Percentiles rank a stretch among this genome's conserved stretches.
phyloP scores from a whole-genome alignment of 2,797 vertebrate genomes.

The Eidolon dupreanum region DNA sequence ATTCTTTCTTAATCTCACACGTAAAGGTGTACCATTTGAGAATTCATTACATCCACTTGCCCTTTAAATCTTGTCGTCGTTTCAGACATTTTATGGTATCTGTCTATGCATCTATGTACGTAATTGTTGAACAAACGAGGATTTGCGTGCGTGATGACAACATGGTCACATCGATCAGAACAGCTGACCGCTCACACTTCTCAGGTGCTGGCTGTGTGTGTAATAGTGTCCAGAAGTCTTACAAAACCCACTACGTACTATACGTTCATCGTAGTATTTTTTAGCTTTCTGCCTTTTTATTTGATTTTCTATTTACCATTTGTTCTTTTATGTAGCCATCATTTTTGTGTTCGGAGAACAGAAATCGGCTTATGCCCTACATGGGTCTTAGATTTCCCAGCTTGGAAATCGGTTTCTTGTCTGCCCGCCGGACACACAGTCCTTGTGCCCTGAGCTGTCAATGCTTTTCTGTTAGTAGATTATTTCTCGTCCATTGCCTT shows the following conservation, averaged over 20 bases:
- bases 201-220: background rate
- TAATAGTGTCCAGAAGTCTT: background rate
- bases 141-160: background rate
- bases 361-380: background rate
- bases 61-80: background rate
- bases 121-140: background rate
- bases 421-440: background rate
- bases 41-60: background rate
- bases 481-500: slow-evolving; percentile 45
- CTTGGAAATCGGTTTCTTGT: background rate
- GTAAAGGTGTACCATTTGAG: background rate
- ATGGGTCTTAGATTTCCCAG: background rate
- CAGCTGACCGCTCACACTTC: background rate
- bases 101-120: too few relatives aligned
- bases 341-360: background rate
- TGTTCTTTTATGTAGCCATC: background rate
- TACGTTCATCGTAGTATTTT: background rate
- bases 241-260: accelerated
- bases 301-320: background rate
- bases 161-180: background rate
- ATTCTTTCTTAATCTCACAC: background rate
- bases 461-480: slow-evolving; percentile 21
- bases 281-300: background rate
- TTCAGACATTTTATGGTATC: background rate
- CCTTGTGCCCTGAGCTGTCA: background rate